These are phyloP conservation scores for Metallyticus violacea DNA, from an alignment of 2,888 invertebrate genomes.

Conservation along the genomic window DNA sequence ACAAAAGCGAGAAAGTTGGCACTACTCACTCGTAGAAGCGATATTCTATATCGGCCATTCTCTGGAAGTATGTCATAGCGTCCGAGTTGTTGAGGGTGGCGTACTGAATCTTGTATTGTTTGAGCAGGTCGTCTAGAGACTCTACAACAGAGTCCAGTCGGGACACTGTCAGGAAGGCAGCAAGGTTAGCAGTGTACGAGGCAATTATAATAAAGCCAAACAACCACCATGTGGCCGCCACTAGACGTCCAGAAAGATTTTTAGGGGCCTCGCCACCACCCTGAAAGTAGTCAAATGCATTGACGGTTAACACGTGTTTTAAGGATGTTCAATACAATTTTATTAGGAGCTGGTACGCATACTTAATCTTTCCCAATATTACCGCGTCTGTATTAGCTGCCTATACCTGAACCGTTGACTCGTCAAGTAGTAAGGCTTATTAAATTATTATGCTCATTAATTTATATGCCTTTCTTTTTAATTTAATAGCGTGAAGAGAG, in stretches of 20 bases:
- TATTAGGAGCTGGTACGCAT: no score
- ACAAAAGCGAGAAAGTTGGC: no score
- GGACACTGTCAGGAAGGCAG: conserved; percentile 94
- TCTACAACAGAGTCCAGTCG: conserved; percentile 90
- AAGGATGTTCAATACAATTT: no score
- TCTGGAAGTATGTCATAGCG: conserved; percentile 89
- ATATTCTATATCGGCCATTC: conserved; percentile 94
- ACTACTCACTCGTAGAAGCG: conserved; percentile 88
- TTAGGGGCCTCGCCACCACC: conserved; percentile 96
- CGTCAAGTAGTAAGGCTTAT: no score
- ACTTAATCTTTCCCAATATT: no score
- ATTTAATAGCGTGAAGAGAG: no score
- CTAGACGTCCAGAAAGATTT: conserved; percentile 89
- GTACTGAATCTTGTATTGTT: conserved; percentile 94
- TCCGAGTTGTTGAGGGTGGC: conserved; percentile 86
- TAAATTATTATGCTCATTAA: no score
- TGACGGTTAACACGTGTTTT: no score
- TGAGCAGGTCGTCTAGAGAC: conserved; percentile 89
- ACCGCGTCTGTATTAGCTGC: no score
- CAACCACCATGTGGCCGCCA: conserved; percentile 98
- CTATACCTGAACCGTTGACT: no score
- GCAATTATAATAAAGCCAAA: conserved; percentile 99
- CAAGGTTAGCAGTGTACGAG: conserved; percentile 96
- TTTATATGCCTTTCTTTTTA: no score
- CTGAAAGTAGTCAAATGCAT: no score